phyloP scores from a whole-genome alignment of 2,888 invertebrate genomes.

The Chymomyza amoena region DNA sequence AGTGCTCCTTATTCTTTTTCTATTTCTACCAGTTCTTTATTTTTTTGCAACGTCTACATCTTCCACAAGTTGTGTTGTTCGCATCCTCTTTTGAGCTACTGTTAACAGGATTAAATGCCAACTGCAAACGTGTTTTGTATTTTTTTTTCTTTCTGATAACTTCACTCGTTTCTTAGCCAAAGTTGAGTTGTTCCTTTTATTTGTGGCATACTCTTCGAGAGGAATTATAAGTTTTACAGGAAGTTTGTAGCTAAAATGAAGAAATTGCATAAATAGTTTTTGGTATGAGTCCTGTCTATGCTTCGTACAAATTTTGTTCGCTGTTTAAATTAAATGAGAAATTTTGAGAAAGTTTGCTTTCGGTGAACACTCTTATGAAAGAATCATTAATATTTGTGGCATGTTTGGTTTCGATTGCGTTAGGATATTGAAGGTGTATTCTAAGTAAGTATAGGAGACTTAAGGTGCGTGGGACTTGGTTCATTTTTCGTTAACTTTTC shows the following conservation, averaged over 20 bases:
- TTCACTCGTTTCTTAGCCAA: not conserved
- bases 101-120: constrained; percentile 47
- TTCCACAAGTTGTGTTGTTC: not conserved
- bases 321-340: too few relatives aligned
- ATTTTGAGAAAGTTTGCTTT: too few relatives aligned
- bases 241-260: not conserved
- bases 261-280: not conserved
- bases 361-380: too few relatives aligned
- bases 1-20: not conserved
- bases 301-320: not conserved
- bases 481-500: too few relatives aligned
- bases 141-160: not conserved
- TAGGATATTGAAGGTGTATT: too few relatives aligned
- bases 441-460: too few relatives aligned
- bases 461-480: too few relatives aligned
- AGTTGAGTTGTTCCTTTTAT: not conserved
- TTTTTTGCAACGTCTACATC: not conserved
- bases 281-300: not conserved
- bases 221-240: not conserved
- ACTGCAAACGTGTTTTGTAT: constrained; percentile 22
- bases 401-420: too few relatives aligned
- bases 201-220: not conserved
- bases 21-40: not conserved
- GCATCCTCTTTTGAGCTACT: not conserved
- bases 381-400: too few relatives aligned